Evolutionary conservation across 2,888 invertebrate species (phyloP).

Genomic region (Cyclophora punctaria): DNA sequence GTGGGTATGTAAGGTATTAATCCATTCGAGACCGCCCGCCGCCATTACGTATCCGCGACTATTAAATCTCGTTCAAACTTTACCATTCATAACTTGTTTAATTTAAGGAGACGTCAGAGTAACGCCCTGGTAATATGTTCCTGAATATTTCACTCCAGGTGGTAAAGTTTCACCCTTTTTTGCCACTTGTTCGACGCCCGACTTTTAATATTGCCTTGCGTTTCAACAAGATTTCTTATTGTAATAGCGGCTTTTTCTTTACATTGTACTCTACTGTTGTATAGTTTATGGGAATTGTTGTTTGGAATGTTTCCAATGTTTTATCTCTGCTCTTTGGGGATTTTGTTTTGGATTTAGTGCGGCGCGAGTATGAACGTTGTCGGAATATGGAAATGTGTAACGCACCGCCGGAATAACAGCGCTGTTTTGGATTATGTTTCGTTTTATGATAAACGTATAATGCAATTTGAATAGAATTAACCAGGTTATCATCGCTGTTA

Average conservation of each 20-base stretch:
- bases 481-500: too few relatives aligned
- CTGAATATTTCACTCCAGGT: slow-evolving; percentile 40
- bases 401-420: too few relatives aligned
- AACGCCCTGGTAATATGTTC: slow-evolving; percentile 34
- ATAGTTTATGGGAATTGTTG: too few relatives aligned
- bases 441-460: too few relatives aligned
- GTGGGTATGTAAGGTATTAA: slow-evolving; percentile 8
- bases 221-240: slow-evolving; percentile 13
- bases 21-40: slow-evolving; percentile 9
- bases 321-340: too few relatives aligned
- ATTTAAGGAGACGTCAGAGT: slow-evolving; percentile 40
- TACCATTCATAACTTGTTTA: slow-evolving; percentile 52
- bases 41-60: slow-evolving; percentile 39
- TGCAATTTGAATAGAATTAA: too few relatives aligned
- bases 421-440: too few relatives aligned
- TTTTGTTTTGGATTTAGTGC: too few relatives aligned
- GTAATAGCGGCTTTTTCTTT: slow-evolving; percentile 1
- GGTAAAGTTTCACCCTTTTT: slow-evolving; percentile 34
- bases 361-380: too few relatives aligned
- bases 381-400: too few relatives aligned
- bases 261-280: too few relatives aligned
- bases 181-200: slow-evolving; percentile 36
- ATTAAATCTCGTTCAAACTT: slow-evolving; percentile 38
- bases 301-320: too few relatives aligned
- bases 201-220: slow-evolving; percentile 36